Percentiles rank a stretch among this genome's conserved stretches.
Evolutionary conservation across 53 echinoderm and acorn worm species (phyloP).

Genomic region (Echinometra lucunter): DNA sequence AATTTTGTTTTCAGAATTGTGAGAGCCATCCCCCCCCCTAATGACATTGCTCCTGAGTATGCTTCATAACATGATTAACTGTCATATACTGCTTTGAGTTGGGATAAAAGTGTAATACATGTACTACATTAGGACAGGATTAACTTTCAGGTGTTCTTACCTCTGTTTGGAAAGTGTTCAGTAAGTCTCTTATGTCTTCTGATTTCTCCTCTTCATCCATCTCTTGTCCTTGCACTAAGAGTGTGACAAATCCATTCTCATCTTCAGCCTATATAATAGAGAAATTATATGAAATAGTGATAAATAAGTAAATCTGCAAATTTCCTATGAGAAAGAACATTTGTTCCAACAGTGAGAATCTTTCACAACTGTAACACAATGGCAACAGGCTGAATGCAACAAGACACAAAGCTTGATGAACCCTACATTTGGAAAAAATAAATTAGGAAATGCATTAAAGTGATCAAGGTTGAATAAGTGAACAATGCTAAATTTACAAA

Average conservation of each 20-base stretch:
- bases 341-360: neutral
- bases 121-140: neutral
- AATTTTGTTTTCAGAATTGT: too few relatives aligned
- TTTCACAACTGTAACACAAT: neutral
- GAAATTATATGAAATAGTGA: neutral
- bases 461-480: neutral
- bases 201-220: constrained; percentile 90
- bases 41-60: too few relatives aligned
- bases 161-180: constrained; percentile 92
- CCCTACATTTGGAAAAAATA: neutral
- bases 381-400: neutral
- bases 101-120: neutral
- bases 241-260: constrained; percentile 84
- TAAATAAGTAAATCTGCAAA: neutral
- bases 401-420: neutral
- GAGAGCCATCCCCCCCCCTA: too few relatives aligned
- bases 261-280: constrained; percentile 79
- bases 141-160: constrained; percentile 59
- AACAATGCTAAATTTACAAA: neutral
- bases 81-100: neutral
- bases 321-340: neutral
- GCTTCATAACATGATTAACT: too few relatives aligned
- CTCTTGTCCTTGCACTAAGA: constrained; percentile 82
- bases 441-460: neutral
- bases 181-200: constrained; percentile 78